Base-by-base conservation (phyloP, 53 echinoderm and acorn worm species). In the Mesocentrotus franciscanus region DNA sequence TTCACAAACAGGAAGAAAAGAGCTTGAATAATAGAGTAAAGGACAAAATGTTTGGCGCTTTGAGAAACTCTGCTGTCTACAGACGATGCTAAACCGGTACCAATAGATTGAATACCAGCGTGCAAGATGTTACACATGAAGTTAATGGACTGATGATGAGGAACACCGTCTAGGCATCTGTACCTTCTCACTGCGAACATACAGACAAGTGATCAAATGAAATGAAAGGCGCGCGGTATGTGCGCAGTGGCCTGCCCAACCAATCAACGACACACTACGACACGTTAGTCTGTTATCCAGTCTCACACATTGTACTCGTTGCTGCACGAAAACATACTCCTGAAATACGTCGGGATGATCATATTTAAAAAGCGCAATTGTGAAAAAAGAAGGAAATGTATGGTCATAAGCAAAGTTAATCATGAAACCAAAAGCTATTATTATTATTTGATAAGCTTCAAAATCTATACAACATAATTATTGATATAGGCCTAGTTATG, bases 201-300 rank as follows among this genome's bases (percentile, higher is more conserved):
- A 32, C 30, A 60, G 30, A 27, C 84, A 84, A 84, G 20, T 84
- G 30, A 30, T 90, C 90, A 11, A 90, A 60, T 35, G 68, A 92
- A 92, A 92, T 70, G 92, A 92, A 92, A 60, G 70, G 71, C 92
- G 92, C 92, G 92, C 92, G 92, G 70, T 62, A 70, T 92, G 70
- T 70, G 92, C 61, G 92, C 92, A 18, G 33, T 10, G 92, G 12
- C 36, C 92, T 61, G 20, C 92, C 92, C 92, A 92, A 92, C 92
- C 92, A 92, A 92, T 92, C 92, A 92, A 70, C 70, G 71, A 42
- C 42, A 92, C 70, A 92, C 70, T 68, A 62, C 61, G 39, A 59
- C 90, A 17, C 55, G 60, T 15, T 92, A 92, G 92, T 92, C 92
- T 92, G 34, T 14, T 26, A 36, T 15, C 61, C 92, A 70, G 92